Evolutionary conservation across 1,140 invertebrate genomes (phyloP).

Genomic region (Planococcus citri): DNA sequence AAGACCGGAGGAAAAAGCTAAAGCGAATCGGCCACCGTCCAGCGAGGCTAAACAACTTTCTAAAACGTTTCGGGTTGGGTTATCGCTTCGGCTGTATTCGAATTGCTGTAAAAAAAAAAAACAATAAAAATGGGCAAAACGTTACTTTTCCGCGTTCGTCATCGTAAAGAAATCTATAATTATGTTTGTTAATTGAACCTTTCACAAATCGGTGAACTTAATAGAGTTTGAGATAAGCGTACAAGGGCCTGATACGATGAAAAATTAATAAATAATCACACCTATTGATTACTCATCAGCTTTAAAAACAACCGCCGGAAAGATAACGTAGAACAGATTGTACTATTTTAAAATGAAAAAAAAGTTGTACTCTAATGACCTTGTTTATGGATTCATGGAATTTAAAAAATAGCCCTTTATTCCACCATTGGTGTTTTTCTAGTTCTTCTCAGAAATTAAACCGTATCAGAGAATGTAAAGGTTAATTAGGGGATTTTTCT

Average conservation of each 20-base stretch:
- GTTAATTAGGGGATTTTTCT: too few species aligned
- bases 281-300: too few species aligned
- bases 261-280: too few species aligned
- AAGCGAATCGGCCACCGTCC: slow-evolving; percentile 78
- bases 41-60: slow-evolving; percentile 81
- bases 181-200: background rate
- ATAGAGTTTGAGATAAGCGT: background rate
- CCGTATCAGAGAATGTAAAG: too few species aligned
- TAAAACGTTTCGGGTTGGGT: slow-evolving; percentile 80
- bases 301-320: too few species aligned
- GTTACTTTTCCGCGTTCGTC: background rate
- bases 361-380: too few species aligned
- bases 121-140: slow-evolving; percentile 21
- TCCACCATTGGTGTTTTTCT: too few species aligned
- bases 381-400: too few species aligned
- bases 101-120: slow-evolving; percentile 49
- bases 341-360: too few species aligned
- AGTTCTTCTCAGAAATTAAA: too few species aligned
- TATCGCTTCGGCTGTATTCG: slow-evolving; percentile 88
- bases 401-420: too few species aligned
- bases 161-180: background rate
- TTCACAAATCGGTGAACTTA: background rate
- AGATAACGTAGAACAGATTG: too few species aligned
- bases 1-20: slow-evolving; percentile 79
- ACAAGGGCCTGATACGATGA: background rate